Base-by-base conservation (phyloP, 92 coral and sea anemone species). In the Micromussa lordhowensis region DNA sequence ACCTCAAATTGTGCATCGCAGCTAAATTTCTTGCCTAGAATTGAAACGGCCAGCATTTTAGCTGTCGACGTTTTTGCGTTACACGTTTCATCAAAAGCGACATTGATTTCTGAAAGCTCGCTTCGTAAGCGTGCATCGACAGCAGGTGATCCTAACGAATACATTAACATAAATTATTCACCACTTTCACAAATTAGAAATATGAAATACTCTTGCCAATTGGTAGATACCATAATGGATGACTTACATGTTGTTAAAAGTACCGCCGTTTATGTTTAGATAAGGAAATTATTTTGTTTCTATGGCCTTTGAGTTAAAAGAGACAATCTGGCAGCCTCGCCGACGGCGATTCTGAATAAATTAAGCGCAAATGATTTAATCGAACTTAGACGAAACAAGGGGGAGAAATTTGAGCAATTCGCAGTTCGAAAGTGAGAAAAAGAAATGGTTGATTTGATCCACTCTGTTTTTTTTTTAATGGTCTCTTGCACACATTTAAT, bases 1-100 rank as follows among this genome's bases (percentile, higher is more conserved):
- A 95, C 98, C 96, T 95, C 94, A 22, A 95, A 77, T 48, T 95
- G 90, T 4, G 93, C 96, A 76, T 87, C 93, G 85, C 98, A 95
- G 79, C 87, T 80, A 79, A 95, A 95, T 82, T 94, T 95, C 91
- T 95, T 95, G 63, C 98, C 94, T 15, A 92, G 90, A 32, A 95
- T 31, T 15, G 98, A 95, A 15, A 92, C 94, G 0, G 94, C 93
- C 18, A 94, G 66, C 98, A 95, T 95, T 11, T 74, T 73, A 32
- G 74, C 64, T 86, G 38, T 9, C 32, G 2, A 57, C 9, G 18
- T 74, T 75, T 54, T 6, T n/a, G 8, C 51, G 9, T 70, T 14
- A 24, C 75, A 26, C 40, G 58, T 55, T 40, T 36, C 28, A 68
- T 36, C 55, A 53, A 84, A 84, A 44, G 22, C 36, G 76, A 16